Percentiles rank a stretch among this genome's conserved stretches.
Evolutionary conservation across 1,140 invertebrate species (phyloP).

Genomic region (Steinernema feltiae): DNA sequence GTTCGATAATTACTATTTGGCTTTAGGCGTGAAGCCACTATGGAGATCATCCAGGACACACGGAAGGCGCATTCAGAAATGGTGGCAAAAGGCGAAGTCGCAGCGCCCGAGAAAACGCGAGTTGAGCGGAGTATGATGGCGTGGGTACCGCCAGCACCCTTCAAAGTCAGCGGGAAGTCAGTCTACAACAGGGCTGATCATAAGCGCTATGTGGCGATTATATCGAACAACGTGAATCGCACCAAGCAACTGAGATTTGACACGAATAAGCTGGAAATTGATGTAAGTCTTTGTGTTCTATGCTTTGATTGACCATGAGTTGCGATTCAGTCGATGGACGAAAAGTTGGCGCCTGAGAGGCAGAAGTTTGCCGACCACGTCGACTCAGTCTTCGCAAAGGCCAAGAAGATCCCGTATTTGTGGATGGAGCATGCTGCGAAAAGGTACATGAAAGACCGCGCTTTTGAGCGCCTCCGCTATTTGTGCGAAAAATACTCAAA

Average conservation of each 20-base stretch:
- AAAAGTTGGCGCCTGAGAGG: background rate
- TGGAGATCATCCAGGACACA: background rate
- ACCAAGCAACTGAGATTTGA: background rate
- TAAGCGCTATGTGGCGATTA: conserved; percentile 1
- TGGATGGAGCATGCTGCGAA: background rate
- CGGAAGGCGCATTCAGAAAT: background rate
- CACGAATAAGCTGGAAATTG: background rate
- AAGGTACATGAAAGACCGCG: background rate
- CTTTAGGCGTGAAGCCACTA: background rate
- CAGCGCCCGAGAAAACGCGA: background rate
- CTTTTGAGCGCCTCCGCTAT: background rate
- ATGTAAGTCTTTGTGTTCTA: background rate
- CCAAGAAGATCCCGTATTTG: background rate
- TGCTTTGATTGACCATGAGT: background rate
- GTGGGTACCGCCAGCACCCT: background rate
- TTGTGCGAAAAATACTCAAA: background rate
- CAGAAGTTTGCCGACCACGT: background rate
- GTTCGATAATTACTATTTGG: background rate
- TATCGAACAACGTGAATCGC: background rate
- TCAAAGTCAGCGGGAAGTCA: background rate
- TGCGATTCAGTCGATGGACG: background rate
- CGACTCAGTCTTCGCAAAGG: background rate
- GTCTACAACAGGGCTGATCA: background rate
- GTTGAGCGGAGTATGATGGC: background rate
- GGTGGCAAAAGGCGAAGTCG: background rate